A percentile compares a stretch with the other conserved stretches of the same genome.
Evolutionary conservation across 2,888 invertebrate genomes (phyloP).

Genomic region (Lasius platythorax): DNA sequence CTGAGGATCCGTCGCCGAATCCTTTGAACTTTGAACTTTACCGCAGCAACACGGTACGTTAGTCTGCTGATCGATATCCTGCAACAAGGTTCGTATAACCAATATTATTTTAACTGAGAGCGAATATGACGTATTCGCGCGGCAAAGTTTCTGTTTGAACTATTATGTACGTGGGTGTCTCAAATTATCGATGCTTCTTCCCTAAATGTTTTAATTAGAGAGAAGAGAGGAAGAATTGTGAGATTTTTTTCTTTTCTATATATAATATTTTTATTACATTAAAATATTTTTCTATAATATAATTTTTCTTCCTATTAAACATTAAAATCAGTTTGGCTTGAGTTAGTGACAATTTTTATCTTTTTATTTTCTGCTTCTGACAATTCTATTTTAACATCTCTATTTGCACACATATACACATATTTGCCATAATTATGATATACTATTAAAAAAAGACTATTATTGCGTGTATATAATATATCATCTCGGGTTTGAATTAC

Average conservation of each 20-base stretch:
- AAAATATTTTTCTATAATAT: not conserved
- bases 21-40: conserved; percentile 48
- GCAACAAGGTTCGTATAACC: conserved; percentile 41
- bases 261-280: not conserved
- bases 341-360: not conserved
- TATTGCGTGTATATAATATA: conserved; percentile 14
- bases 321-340: not conserved
- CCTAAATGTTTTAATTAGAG: not conserved
- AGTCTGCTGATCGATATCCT: conserved; percentile 68
- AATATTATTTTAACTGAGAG: conserved; percentile 13
- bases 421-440: conserved; percentile 11
- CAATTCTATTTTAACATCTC: conserved; percentile 15
- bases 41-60: conserved; percentile 71
- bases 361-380: not conserved
- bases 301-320: not conserved
- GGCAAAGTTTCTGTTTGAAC: not conserved
- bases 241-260: not conserved
- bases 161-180: not conserved
- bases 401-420: conserved; percentile 7
- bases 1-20: conserved; percentile 32
- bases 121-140: not conserved
- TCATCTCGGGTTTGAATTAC: conserved; percentile 18
- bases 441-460: conserved; percentile 17
- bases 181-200: not conserved
- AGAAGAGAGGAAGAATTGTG: not conserved